Evolutionary conservation across 2,888 invertebrate genomes (phyloP), one percentile per base, ranked within the genome.

Genomic region (Agrotis segetum): DNA sequence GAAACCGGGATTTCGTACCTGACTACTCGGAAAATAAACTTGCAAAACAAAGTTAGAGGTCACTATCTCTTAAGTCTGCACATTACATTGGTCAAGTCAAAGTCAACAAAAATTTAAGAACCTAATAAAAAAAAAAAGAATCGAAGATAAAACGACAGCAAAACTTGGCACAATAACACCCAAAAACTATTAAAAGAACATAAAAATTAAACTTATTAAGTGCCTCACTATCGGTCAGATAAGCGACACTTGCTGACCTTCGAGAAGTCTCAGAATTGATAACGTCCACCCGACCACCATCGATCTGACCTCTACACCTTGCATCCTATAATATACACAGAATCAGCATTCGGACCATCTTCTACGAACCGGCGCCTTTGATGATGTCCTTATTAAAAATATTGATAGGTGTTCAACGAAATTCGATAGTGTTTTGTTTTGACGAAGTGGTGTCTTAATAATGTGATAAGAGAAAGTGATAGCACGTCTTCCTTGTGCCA

Each of bases 321-420:
- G 71, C 85, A 87, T 91, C 90, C 91, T 85, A 89, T 52, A 70
- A 60, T 74, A 75, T 93, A 91, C 91, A 88, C 40, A 73, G 92
- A 92, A 92, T 19, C 49, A 56, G 46, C 59, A 71, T 64, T 50
- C 19, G 52, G 44, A 14, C 52, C 82, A 82, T 79, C 79, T 82
- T 59, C 62, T 40, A 3, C 16, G 72, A 77, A 68, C n/a, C 64
- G 67, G 81, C 49, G 24, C 61, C 14, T 73, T 76, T 79, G 70
- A 66, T 71, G 60, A 6, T 62, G 67, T 4, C 50, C 71, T 71
- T 50, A 40, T 76, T 83, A 59, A n/a, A 3, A 52, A 47, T 29
- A 7, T 40, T 80, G 70, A 82, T 79, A 66, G 60, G 60, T 75
- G 56, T 78, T 70, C 76, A 69, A 11, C 44, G 83, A 76, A 83